Evolutionary conservation across 1,140 invertebrate species (phyloP), one percentile per base, ranked within the genome.

Genomic region (Gryon sp.): DNA sequence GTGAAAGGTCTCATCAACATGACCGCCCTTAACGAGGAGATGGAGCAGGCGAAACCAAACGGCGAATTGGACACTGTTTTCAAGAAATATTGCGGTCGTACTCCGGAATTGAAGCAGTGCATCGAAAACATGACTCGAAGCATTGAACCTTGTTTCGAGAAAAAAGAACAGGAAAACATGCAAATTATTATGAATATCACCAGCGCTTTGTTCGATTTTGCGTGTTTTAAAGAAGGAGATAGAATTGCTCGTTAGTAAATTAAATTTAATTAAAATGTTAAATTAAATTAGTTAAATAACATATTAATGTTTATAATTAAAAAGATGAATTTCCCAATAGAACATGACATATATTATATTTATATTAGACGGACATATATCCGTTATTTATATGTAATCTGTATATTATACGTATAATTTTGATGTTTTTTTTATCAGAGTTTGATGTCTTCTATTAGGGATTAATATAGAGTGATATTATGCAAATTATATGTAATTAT

Each of bases 201-300:
- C 0, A 89, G 92, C 4, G 91, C 92, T 5, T 77, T 95, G 0
- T 79, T 93, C 0, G 90, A 92, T 22, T 96, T 95, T 76, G 88
- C 93, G 12, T 95, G 95, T 80, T 91, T 89, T 45, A 94, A 94
- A 68, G 94, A 95, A 72, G 95, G 95, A 3, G 94, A 95, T 83
- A 91, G 94, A 72, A 93, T 96, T 79, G 94, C 94, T 1, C 88
- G 93, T 94, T 86, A 90, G 92, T 72, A 7, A 19, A 52, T 24
- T 62, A 40, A 20, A 7, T 40, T 12, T 19, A 3, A 26, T 14
- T 4, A 15, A 16, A 16, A 11, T 38, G 7, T 38, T 16, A 38
- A 38, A 3, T 8, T 16, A 4, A 2, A 16, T 3, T 24, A 24
- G 22, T n/a, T n/a, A n/a, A n/a, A n/a, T n/a, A n/a, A 34, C 4